Base-by-base conservation (phyloP, 2,888 invertebrate species). In the Thereva unica region DNA sequence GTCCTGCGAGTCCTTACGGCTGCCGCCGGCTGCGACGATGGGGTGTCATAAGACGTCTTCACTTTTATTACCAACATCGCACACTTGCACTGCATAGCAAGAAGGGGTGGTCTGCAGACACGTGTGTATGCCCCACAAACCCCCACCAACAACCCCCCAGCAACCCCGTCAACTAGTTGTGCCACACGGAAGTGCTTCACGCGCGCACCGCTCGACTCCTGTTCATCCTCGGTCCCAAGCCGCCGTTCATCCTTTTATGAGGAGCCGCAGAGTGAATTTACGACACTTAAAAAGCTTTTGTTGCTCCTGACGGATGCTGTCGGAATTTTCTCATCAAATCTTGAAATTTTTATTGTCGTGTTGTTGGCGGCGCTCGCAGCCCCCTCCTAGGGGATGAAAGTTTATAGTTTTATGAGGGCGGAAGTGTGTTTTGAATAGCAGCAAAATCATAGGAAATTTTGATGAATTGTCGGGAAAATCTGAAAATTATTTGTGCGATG, bases 231-330 rank as follows among this genome's bases (percentile, higher is more conserved):
- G 10, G 59, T 49, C 10, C 49, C 12, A 37, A 23, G 5, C 37
- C 50, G 50, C 40, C 59, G 10, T 49, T 50, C 41, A 38, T 10
- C 23, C 61, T 3, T 34, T 61, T 61, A 61, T 61, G 61, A 61
- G 38, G 61, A 61, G 50, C 61, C 61, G 50, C 41, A 50, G 23
- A 49, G 41, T 50, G 61, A 50, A 61, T 61, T 61, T 61, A 61
- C 61, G 61, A 61, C 61, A 50, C 61, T 61, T 59, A 61, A 61
- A 61, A 61, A 49, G 34, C 61, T 61, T 50, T 50, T 61, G 61
- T 45, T 49, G 61, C 40, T 40, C 37, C 41, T 61, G 61, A 50
- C 50, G 61, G 61, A 50, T 61, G 61, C 41, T 61, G 50, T 41
- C 34, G 61, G 61, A 61, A 61, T 61, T 59, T 50, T 50, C 50